Conservation (phyloP, 2,888 invertebrate genomes). For the Sylvicola cinctus region DNA sequence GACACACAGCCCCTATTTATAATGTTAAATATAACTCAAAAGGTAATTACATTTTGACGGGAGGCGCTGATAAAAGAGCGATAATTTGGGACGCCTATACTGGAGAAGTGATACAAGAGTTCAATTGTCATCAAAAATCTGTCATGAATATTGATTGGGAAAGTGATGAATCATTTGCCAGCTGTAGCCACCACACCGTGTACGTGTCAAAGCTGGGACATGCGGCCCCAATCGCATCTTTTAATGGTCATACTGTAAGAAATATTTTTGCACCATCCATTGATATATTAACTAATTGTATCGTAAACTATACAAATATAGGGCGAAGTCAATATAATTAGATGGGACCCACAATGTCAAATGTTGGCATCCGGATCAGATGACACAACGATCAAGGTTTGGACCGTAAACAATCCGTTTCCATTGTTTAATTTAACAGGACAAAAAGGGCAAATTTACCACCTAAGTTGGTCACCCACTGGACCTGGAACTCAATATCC, state of each 20-base stretch:
- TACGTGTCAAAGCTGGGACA: conserved; percentile 79
- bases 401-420: conserved; percentile 85
- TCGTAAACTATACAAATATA: conserved; percentile 18
- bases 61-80: conserved; percentile 77
- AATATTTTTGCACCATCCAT: too few species aligned
- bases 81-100: conserved; percentile 94
- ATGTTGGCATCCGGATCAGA: conserved; percentile 88
- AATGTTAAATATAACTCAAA: conserved; percentile 92
- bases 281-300: conserved; percentile 1
- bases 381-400: conserved; percentile 91
- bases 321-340: conserved; percentile 95
- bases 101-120: conserved; percentile 84
- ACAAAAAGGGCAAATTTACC: conserved; percentile 93
- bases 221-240: conserved; percentile 83
- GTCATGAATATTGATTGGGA: conserved; percentile 96
- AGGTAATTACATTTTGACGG: conserved; percentile 85
- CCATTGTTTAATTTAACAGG: conserved; percentile 80
- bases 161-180: conserved; percentile 81
- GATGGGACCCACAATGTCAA: conserved; percentile 91
- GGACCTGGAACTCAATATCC: conserved; percentile 89
- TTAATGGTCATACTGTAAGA: conserved; percentile 73
- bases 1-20: conserved; percentile 93
- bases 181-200: conserved; percentile 91
- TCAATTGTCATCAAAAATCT: conserved; percentile 84
- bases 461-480: conserved; percentile 72